Conservation (phyloP, 2,888 invertebrate species). For the Eupeodes luniger region DNA sequence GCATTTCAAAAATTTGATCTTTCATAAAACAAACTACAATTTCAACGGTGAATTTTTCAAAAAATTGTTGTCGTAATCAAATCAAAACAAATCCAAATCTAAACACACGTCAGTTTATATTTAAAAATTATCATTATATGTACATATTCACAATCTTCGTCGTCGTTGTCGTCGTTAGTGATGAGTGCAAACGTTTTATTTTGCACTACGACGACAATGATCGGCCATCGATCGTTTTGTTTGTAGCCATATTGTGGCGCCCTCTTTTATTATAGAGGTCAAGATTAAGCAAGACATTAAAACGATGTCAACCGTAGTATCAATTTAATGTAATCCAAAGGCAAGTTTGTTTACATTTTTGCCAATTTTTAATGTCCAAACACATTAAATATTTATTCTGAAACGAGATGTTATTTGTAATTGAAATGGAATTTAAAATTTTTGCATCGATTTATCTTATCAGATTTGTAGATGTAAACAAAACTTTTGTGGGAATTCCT, state of each 20-base stretch:
- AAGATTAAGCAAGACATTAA: constrained; percentile 42
- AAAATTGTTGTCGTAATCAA: background rate
- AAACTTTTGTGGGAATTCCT: constrained; percentile 14
- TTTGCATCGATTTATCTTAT: constrained; percentile 4
- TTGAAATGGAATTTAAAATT: background rate
- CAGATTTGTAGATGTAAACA: constrained; percentile 14
- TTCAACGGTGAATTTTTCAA: background rate
- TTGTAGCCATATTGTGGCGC: constrained; percentile 25
- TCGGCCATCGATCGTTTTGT: background rate
- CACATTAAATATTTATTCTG: constrained; percentile 12
- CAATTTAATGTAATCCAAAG: constrained; percentile 25
- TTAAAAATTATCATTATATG: background rate
- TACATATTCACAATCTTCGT: background rate
- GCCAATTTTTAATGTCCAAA: background rate
- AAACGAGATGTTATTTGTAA: constrained; percentile 1
- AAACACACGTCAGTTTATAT: constrained; percentile 23
- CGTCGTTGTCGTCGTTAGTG: constrained; percentile 16
- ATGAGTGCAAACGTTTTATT: constrained; percentile 44
- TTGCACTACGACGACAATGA: background rate
- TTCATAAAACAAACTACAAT: background rate
- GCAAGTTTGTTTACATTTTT: constrained; percentile 28
- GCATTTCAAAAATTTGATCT: background rate
- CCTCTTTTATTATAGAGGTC: constrained; percentile 23
- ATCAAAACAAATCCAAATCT: constrained; percentile 8
- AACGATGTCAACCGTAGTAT: constrained; percentile 22